Evolutionary conservation across 2,888 invertebrate species (phyloP).

Genomic region (Nomada fabriciana): DNA sequence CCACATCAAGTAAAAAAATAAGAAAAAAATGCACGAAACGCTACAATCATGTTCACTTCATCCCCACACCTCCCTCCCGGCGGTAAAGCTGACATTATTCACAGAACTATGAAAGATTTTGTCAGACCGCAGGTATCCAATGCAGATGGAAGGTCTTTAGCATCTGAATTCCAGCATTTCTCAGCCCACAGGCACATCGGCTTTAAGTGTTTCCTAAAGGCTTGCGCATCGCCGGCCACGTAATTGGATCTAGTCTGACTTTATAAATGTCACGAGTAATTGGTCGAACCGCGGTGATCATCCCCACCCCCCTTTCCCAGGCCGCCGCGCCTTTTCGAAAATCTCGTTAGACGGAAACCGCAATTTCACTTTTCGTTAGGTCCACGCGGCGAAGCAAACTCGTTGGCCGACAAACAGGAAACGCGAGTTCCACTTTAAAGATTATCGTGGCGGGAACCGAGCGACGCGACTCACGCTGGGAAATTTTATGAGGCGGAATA

Average conservation of each 20-base stretch:
- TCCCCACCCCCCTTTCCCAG: too few species aligned
- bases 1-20: background rate
- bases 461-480: background rate
- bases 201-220: slow-evolving; percentile 58
- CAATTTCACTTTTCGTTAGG: slow-evolving; percentile 42
- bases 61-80: background rate
- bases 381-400: slow-evolving; percentile 23
- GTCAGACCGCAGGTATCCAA: slow-evolving; percentile 22
- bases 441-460: slow-evolving; percentile 23
- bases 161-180: slow-evolving; percentile 8
- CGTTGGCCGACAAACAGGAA: background rate
- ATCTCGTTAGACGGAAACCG: slow-evolving; percentile 42
- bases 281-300: slow-evolving; percentile 20
- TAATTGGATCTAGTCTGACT: slow-evolving; percentile 62
- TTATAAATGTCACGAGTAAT: slow-evolving; percentile 63
- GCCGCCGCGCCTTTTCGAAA: slow-evolving; percentile 20
- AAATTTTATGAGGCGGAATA: slow-evolving; percentile 36
- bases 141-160: background rate
- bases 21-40: too few species aligned
- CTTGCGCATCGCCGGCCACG: slow-evolving; percentile 42
- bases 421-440: slow-evolving; percentile 31
- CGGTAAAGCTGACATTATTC: background rate
- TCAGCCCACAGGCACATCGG: slow-evolving; percentile 34
- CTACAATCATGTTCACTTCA: background rate
- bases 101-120: slow-evolving; percentile 14